Evolutionary conservation across 1,140 invertebrate genomes (phyloP).

Genomic region (Chlorops oryzae): DNA sequence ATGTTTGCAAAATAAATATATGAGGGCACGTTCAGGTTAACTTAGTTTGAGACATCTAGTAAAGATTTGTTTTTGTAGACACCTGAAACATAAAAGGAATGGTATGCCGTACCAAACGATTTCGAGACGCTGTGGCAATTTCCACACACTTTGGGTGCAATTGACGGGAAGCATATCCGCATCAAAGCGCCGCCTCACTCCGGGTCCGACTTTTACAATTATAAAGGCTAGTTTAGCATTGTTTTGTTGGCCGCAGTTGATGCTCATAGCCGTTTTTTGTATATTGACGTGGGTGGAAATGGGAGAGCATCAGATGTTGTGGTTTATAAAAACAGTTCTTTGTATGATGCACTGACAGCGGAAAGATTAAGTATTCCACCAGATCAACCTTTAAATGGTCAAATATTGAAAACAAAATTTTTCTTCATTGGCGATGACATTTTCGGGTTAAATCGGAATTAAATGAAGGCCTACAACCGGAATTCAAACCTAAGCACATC

Average conservation of each 20-base stretch:
- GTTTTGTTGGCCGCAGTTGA: slow-evolving; percentile 45
- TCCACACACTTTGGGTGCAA: slow-evolving; percentile 45
- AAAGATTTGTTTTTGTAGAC: no score
- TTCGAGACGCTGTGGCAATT: slow-evolving; percentile 41
- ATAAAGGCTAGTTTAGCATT: slow-evolving; percentile 47
- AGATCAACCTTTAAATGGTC: neutral
- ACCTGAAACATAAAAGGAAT: slow-evolving; percentile 20
- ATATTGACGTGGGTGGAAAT: slow-evolving; percentile 37
- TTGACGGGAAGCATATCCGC: slow-evolving; percentile 51
- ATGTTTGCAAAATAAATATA: no score
- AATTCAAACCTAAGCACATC: neutral
- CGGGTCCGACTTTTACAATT: slow-evolving; percentile 43
- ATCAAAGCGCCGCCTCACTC: slow-evolving; percentile 26
- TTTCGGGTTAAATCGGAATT: slow-evolving; percentile 34
- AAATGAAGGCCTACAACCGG: slow-evolving; percentile 39
- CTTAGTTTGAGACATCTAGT: no score
- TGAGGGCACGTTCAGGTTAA: no score
- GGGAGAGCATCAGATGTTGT: slow-evolving; percentile 38
- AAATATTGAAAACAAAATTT: slow-evolving; percentile 21
- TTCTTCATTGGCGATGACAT: slow-evolving; percentile 47
- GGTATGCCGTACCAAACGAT: slow-evolving; percentile 28
- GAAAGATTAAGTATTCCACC: neutral
- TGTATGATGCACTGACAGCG: neutral
- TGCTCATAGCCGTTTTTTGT: slow-evolving; percentile 41
- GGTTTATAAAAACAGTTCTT: slow-evolving; percentile 15